A percentile compares a stretch with the other conserved stretches of the same genome.
Evolutionary conservation across 2,888 invertebrate species (phyloP).

Genomic region (Caenorhabditis virilis): DNA sequence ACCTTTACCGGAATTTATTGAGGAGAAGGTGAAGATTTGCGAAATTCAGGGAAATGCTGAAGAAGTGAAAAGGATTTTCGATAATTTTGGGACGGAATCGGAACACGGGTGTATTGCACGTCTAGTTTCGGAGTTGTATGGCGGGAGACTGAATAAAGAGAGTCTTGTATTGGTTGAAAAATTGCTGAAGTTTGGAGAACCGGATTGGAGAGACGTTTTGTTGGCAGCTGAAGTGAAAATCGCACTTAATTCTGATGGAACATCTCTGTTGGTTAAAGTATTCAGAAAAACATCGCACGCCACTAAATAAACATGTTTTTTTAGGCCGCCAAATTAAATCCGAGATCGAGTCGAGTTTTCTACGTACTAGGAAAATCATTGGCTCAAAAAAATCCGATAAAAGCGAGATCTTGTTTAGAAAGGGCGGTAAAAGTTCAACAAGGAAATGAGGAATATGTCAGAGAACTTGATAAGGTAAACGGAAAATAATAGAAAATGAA

Average conservation of each 20-base stretch:
- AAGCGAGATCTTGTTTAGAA: conserved; percentile 36
- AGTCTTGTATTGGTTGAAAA: conserved; percentile 12
- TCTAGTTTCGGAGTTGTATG: too few relatives aligned
- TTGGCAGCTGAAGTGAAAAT: conserved; percentile 27
- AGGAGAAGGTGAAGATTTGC: conserved; percentile 17
- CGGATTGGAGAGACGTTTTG: conserved; percentile 21
- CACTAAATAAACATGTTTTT: too few relatives aligned
- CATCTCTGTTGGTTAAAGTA: conserved; percentile 36
- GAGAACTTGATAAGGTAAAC: conserved; percentile 22
- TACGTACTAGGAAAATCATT: conserved; percentile 33
- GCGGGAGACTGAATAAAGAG: too few relatives aligned
- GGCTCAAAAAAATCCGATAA: conserved; percentile 28
- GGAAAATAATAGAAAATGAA: neutral
- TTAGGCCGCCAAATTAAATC: conserved; percentile 45
- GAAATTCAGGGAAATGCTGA: neutral
- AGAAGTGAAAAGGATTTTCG: neutral
- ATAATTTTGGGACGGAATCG: too few relatives aligned
- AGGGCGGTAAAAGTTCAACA: conserved; percentile 43
- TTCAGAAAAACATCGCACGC: too few relatives aligned
- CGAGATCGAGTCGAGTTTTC: conserved; percentile 39
- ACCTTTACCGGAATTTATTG: neutral
- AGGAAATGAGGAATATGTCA: conserved; percentile 37
- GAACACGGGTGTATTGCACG: too few relatives aligned
- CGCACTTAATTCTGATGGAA: conserved; percentile 18
- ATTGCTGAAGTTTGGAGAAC: conserved; percentile 1